Evolutionary conservation across 2,888 invertebrate genomes (phyloP).

Genomic region (Chrysolina americana): DNA sequence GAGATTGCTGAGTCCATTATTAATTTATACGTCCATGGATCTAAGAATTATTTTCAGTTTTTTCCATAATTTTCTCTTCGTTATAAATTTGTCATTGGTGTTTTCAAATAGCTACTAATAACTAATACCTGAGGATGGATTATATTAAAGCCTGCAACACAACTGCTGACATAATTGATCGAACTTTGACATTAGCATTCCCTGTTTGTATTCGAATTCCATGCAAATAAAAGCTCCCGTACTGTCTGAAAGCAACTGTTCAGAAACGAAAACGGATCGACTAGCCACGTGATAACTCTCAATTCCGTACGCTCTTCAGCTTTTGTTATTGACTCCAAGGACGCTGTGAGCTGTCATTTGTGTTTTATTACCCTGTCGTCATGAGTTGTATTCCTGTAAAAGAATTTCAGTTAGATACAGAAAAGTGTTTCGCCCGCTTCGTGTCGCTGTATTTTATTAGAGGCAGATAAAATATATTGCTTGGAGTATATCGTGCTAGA

Average conservation of each 20-base stretch:
- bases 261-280: constrained; percentile 48
- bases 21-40: no score
- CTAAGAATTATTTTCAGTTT: no score
- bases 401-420: constrained; percentile 23
- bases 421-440: constrained; percentile 7
- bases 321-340: constrained; percentile 45
- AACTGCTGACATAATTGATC: no score
- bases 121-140: no score
- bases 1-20: no score
- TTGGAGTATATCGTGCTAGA: constrained; percentile 32
- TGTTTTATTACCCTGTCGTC: constrained; percentile 40
- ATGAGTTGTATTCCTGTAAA: constrained; percentile 31
- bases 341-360: constrained; percentile 41
- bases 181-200: not conserved
- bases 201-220: not conserved
- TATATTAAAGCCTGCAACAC: no score
- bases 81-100: no score
- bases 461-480: constrained; percentile 40
- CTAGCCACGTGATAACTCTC: constrained; percentile 47
- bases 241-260: not conserved
- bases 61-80: no score
- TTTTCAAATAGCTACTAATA: no score
- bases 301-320: constrained; percentile 40
- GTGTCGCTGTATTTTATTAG: constrained; percentile 43
- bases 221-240: not conserved